These are phyloP conservation scores for Brachionus plicatilis DNA, from an alignment of 1,140 invertebrate species.

Conservation along the genomic window DNA sequence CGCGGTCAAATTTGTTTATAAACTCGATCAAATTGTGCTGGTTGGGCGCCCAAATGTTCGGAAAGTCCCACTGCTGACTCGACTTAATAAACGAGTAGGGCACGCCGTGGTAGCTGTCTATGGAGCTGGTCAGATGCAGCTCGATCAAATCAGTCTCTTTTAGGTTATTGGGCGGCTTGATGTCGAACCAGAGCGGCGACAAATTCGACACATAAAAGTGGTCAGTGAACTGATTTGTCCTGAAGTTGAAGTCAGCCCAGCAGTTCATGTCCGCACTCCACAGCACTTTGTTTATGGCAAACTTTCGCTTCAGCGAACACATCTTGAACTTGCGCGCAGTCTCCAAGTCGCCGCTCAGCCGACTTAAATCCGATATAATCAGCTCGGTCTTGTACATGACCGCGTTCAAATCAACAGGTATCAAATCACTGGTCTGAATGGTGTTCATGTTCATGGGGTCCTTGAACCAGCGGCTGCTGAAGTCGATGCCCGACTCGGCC, in stretches of 20 bases:
- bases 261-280: constrained; percentile 73
- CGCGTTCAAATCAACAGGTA: constrained; percentile 79
- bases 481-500: constrained; percentile 90
- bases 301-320: background rate
- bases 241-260: constrained; percentile 79
- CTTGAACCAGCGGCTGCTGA: constrained; percentile 79
- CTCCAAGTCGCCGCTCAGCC: constrained; percentile 55
- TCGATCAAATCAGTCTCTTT: background rate
- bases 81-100: constrained; percentile 73
- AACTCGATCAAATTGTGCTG: constrained; percentile 52
- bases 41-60: constrained; percentile 84
- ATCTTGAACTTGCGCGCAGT: background rate
- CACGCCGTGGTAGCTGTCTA: constrained; percentile 48
- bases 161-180: constrained; percentile 48
- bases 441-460: constrained; percentile 48
- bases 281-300: constrained; percentile 67
- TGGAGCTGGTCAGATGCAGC: background rate
- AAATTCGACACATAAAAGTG: constrained; percentile 72
- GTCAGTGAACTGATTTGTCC: constrained; percentile 62
- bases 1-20: constrained; percentile 59
- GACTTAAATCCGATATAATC: constrained; percentile 59
- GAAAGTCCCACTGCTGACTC: constrained; percentile 88
- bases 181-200: constrained; percentile 70
- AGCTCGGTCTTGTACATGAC: constrained; percentile 74
- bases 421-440: constrained; percentile 62